Base-by-base conservation (phyloP, 2,888 invertebrate species). In the Tachina grossa region DNA sequence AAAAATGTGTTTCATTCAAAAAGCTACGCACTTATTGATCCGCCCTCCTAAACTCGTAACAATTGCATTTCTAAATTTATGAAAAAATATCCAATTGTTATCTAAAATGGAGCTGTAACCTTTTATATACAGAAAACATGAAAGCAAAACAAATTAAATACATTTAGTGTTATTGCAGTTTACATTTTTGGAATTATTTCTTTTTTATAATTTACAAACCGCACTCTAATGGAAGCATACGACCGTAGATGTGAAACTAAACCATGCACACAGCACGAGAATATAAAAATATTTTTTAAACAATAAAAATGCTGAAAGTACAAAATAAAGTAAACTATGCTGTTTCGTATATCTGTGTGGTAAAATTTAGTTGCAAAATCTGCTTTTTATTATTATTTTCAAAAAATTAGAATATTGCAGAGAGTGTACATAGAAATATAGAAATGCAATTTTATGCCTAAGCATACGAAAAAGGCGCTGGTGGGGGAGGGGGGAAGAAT, bases 311-410 rank as follows among this genome's bases (percentile, higher is more conserved):
- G 51, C 66, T 74, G 74, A 74, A 11, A 51, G 3, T 66, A 43
- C 57, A 68, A 74, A 74, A 81, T 55, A 61, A 61, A 45, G 22
- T 19, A 51, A 22, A n/a, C 31, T 63, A 39, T 57, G 53, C 19
- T 47, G 49, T 51, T 71, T 71, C 22, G 43, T 11, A 71, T 55
- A 59, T 49, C 31, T 43, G 65, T 72, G 72, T 53, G 65, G 77
- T 47, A 59, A 77, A 72, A 72, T 39, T 78, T 68, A 78, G 78
- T 78, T 78, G 77, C 83, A 83, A 72, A 78, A 72, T 83, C 66
- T 83, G 77, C 51, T 72, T 78, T 83, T 83, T 78, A 78, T 83
- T 77, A 66, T 83, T 78, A 78, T 83, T 83, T 83, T 72, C 65
- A 39, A 83, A 77, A 83, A 66, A 19, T 61, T 59, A 16, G 47